Evolutionary conservation across 2,888 invertebrate genomes (phyloP).

Genomic region (Melanchra persicariae): DNA sequence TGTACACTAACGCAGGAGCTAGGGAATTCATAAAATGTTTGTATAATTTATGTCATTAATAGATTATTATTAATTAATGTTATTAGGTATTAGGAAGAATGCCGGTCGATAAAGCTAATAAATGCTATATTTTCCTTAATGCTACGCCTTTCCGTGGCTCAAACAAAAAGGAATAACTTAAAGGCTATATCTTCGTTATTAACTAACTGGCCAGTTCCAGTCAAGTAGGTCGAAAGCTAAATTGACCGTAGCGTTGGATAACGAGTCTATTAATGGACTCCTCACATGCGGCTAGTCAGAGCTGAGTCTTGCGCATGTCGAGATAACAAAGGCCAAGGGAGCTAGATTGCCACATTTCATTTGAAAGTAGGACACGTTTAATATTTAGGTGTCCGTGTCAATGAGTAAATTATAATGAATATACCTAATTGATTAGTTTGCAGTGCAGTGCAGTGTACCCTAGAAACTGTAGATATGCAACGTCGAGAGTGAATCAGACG

Average conservation of each 20-base stretch:
- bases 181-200: conserved; percentile 15
- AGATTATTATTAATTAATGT: too few species aligned
- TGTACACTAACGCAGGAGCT: too few species aligned
- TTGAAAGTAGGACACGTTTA: conserved; percentile 46
- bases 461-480: conserved; percentile 17
- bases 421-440: conserved; percentile 24
- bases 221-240: conserved; percentile 44
- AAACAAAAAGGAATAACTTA: conserved; percentile 1
- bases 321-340: conserved; percentile 64
- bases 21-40: too few species aligned
- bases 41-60: too few species aligned
- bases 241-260: conserved; percentile 45
- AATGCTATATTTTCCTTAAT: not conserved
- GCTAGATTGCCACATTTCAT: conserved; percentile 54
- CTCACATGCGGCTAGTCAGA: conserved; percentile 28
- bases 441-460: not conserved
- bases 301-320: conserved; percentile 29
- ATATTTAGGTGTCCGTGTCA: conserved; percentile 58
- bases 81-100: not conserved
- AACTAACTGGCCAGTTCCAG: conserved; percentile 24
- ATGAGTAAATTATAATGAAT: conserved; percentile 34
- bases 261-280: conserved; percentile 41
- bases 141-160: not conserved
- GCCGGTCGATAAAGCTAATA: not conserved
- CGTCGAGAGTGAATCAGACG: conserved; percentile 9